Evolutionary conservation across 1,140 invertebrate species (phyloP), one percentile per base, ranked within the genome.

Genomic region (Littorina saxatilis): DNA sequence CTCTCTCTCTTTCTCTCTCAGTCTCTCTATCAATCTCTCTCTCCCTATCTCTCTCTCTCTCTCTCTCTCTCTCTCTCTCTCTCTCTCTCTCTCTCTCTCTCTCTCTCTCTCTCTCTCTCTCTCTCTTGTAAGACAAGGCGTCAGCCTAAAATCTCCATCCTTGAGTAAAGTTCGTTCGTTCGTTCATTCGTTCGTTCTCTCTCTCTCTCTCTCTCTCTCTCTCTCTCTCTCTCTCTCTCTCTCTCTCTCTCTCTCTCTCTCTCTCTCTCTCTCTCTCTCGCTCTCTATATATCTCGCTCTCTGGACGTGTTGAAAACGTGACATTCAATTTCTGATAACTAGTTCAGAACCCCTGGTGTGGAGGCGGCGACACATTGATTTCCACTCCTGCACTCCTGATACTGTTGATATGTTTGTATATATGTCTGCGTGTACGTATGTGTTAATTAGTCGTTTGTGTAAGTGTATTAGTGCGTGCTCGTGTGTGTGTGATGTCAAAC

Each of bases 1-100:
- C 58, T 61, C 37, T n/a, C 52, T 66, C 78, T 70, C 2, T 27
- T n/a, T 80, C 37, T 80, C 63, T 2, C 1, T 81, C 43, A 74
- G 9, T 52, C 47, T 75, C 20, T n/a, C n/a, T n/a, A n/a, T n/a
- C n/a, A n/a, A n/a, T n/a, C n/a, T n/a, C n/a, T n/a, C n/a, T n/a
- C n/a, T n/a, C n/a, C n/a, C n/a, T n/a, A n/a, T n/a, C n/a, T n/a
- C n/a, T n/a, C n/a, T n/a, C n/a, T n/a, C n/a, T 74, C 47, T 52
- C 40, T 2, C 47, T 27, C n/a, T 43, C 20, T 66, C 58, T 68
- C 0, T 7, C n/a, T 29, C 20, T 68, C 39, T 50, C n/a, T 1
- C 61, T 40, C 4, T 11, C 39, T 43, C 37, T 68, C n/a, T 29
- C 29, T 39, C 39, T 80, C 39, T 35, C 40, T 70, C 58, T 80